These are phyloP conservation scores for Willowsia nigromaculata DNA, from an alignment of 2,888 invertebrate genomes.

Conservation along the genomic window DNA sequence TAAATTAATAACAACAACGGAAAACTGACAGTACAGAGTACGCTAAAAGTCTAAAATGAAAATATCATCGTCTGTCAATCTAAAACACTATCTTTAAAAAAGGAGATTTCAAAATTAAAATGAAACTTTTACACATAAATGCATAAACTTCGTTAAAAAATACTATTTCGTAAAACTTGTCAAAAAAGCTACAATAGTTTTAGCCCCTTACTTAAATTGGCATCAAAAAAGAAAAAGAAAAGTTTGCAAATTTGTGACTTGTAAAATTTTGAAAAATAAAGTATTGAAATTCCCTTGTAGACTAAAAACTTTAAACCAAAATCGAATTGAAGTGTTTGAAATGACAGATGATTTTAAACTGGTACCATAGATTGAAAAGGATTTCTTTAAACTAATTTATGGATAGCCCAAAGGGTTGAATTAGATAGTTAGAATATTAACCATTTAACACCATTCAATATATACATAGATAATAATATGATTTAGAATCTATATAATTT, in stretches of 20 bases:
- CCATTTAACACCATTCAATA: background rate
- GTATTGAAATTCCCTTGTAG: background rate
- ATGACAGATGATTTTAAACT: background rate
- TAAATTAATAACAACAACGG: background rate
- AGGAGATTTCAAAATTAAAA: background rate
- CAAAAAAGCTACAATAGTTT: background rate
- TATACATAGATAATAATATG: background rate
- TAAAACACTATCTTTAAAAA: background rate
- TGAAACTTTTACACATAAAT: background rate
- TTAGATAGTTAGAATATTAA: background rate
- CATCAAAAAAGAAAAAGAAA: background rate
- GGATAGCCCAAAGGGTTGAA: constrained; percentile 38
- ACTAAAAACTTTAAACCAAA: background rate
- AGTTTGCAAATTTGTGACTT: background rate
- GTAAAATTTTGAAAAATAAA: background rate
- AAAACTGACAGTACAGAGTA: background rate
- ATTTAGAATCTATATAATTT: background rate
- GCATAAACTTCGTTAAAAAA: background rate
- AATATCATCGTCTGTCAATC: background rate
- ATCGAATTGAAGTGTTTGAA: background rate
- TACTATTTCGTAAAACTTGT: background rate
- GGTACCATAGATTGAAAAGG: background rate
- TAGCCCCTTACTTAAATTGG: background rate
- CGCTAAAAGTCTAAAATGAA: background rate
- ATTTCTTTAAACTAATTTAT: background rate